Evolutionary conservation across 1,140 invertebrate genomes (phyloP).

Genomic region (Drosophila kepulauana): DNA sequence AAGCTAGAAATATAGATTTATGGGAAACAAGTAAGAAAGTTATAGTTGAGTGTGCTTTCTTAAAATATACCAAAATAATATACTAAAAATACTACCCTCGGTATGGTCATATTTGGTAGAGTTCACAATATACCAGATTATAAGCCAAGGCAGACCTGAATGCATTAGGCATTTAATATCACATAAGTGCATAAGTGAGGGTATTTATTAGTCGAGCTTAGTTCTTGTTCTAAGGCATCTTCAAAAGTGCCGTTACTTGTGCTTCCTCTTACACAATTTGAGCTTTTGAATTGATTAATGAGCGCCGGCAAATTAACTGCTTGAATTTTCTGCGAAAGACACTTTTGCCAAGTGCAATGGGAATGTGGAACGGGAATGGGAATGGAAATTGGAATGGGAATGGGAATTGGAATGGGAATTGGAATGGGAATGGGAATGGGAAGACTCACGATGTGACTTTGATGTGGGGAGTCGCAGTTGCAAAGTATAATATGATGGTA

Average conservation of each 20-base stretch:
- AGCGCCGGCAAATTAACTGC: conserved; percentile 47
- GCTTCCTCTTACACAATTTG: conserved; percentile 1
- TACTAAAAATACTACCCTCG: too few relatives aligned
- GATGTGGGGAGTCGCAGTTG: not conserved
- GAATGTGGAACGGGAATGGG: not conserved
- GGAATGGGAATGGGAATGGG: not conserved
- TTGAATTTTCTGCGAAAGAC: conserved; percentile 13
- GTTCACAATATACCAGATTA: too few relatives aligned
- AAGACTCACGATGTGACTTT: not conserved
- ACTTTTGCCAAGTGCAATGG: not conserved
- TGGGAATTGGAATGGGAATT: not conserved
- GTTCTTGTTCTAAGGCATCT: not conserved
- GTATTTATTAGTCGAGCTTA: not conserved
- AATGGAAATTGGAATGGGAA: not conserved
- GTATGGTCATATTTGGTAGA: too few relatives aligned
- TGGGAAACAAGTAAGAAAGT: too few relatives aligned
- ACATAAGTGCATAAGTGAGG: not conserved
- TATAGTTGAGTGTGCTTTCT: too few relatives aligned
- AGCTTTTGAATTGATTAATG: conserved; percentile 61
- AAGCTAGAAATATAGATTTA: too few relatives aligned
- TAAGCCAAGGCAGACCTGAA: too few relatives aligned
- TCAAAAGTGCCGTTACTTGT: conserved; percentile 52
- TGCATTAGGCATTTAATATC: too few relatives aligned
- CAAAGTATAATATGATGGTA: too few relatives aligned
- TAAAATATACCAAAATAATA: too few relatives aligned